Base-by-base conservation (phyloP, 2,113 vertebrate genomes). In the Phylloscopus trochiloides region DNA sequence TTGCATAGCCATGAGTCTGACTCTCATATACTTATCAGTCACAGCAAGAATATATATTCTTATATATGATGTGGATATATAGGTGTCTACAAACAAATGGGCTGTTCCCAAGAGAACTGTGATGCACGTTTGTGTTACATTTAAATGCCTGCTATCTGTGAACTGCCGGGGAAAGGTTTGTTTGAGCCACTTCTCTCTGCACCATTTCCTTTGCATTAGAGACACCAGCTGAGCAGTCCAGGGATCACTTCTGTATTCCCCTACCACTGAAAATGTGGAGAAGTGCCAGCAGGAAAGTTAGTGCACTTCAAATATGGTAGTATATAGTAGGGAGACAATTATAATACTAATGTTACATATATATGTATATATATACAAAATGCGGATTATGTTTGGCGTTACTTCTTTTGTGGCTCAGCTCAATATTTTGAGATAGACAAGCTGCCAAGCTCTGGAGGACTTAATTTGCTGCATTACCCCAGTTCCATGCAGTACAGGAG, bases 61-160 rank as follows among this genome's bases (percentile, higher is more conserved):
- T 34, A 34, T 34, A 34, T 77, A 75, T 91, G 28, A 48, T 54
- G 17, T 51, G 14, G 17, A 17, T 63, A 1, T 58, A 11, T 40
- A 86, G 12, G 21, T 75, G 12, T 42, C 59, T 77, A 5, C 38
- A 67, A 22, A 51, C 20, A 13, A 29, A 72, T 67, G 26, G 17
- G 3, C 52, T 89, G 2, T 28, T 94, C 20, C 25, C 11, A 10
- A 25, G 32, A 61, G 31, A 66, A 43, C 54, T 72, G 3, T 0
- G 1, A 2, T 57, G 28, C 14, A 34, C 29, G 10, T 59, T 75
- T 1, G 0, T 61, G 32, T 72, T 48, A 13, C 12, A 2, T 71
- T 89, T 91, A 70, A 92, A 68, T 52, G n/a, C 29, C 52, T 36
- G 31, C 5, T 52, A 12, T 57, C 50, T 62, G 9, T 78, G 42